Evolutionary conservation across 2,888 invertebrate species (phyloP).

Genomic region (Pantelozetes paolii): DNA sequence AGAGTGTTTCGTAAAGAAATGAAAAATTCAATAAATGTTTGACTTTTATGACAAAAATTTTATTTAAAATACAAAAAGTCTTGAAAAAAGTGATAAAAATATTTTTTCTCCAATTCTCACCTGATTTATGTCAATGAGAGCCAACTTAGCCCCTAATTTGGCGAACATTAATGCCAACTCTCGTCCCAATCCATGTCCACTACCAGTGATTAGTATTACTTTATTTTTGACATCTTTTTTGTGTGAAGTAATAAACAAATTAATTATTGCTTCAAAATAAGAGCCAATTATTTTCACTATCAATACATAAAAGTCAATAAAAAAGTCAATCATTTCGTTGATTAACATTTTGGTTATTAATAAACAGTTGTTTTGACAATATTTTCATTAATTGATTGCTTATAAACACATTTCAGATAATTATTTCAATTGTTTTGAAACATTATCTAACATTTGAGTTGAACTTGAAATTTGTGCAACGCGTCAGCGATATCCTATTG

Average conservation of each 20-base stretch:
- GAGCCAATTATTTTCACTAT: constrained; percentile 19
- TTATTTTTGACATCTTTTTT: constrained; percentile 34
- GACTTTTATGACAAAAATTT: not conserved
- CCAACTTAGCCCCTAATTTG: constrained; percentile 34
- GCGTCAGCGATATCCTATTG: not conserved
- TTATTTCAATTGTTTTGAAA: not conserved
- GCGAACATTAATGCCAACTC: constrained; percentile 35
- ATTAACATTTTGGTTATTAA: not conserved
- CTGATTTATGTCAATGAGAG: constrained; percentile 39
- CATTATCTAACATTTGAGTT: not conserved
- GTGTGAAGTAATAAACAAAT: constrained; percentile 4
- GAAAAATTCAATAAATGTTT: no score
- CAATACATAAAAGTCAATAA: not conserved
- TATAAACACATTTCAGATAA: no score
- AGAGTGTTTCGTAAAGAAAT: no score
- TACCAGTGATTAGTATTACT: constrained; percentile 36
- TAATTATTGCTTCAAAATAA: constrained; percentile 10
- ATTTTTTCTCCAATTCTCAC: not conserved
- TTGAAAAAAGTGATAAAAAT: not conserved
- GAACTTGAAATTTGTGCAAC: constrained; percentile 17
- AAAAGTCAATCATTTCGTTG: not conserved
- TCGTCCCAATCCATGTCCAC: constrained; percentile 40
- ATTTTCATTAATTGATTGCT: not conserved
- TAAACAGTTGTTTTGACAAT: not conserved
- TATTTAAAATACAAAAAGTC: not conserved